Base-by-base conservation (phyloP, 2,113 vertebrate species). In the Nesospiza acunhae region DNA sequence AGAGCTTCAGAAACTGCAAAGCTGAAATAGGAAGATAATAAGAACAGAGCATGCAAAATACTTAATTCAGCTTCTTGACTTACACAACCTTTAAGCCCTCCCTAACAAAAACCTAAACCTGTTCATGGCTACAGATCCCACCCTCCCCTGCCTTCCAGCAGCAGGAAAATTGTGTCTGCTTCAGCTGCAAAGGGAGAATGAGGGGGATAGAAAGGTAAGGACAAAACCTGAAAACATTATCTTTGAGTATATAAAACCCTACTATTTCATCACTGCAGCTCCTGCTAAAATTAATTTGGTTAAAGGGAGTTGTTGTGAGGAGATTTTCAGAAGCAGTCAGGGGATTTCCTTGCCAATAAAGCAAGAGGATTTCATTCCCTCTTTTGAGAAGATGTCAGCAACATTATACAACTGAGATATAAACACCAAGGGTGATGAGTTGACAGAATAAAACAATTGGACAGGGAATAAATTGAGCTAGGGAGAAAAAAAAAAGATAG, bases 1-100 rank as follows among this genome's bases (percentile, higher is more conserved):
- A 99, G 97, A 64, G 99, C 98, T 55, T 98, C 95, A 7, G 93
- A 89, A 87, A 97, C 76, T 18, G 98, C 98, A 92, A 97, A 95
- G 70, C 98, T 98, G 94, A 91, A 96, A 62, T 4, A 82, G 55
- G 53, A 59, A 81, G 55, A 87, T 49, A 73, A 6, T 92, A 82
- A 72, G 41, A 76, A 75, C 15, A 75, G 74, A 86, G 35, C 18
- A 90, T 23, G 87, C 18, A 90, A 86, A 83, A 72, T 28, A 93
- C n/a, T 67, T 64, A 60, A 41, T 46, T 83, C 74, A 64, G n/a
- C 59, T 92, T 44, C 39, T 91, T 83, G 59, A 93, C 41, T 53
- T 85, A 20, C 12, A 74, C 30, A 62, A 12, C 50, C n/a, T 68
- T 59, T 42, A 73, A 76, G 10, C 17, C 35, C 13, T 62, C 15